phyloP scores from a whole-genome alignment of 2,113 vertebrate species.

The Hydrochoerus hydrochaeris region DNA sequence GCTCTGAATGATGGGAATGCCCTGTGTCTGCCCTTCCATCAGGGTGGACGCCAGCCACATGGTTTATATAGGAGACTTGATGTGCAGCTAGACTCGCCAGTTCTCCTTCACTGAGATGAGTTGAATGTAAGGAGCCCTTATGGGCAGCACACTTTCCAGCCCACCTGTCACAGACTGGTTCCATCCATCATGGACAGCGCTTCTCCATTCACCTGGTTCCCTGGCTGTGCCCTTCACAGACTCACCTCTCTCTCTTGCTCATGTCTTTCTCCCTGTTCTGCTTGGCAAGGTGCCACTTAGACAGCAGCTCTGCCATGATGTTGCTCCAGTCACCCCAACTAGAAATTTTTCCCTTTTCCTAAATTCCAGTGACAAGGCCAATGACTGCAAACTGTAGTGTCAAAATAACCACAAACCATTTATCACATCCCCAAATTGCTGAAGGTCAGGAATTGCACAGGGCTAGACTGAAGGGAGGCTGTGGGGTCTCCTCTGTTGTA shows the following conservation, averaged over 20 bases:
- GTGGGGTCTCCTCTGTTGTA: no score
- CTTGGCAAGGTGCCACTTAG: background rate
- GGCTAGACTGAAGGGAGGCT: no score
- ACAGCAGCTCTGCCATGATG: background rate
- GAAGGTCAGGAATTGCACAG: no score
- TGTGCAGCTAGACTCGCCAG: no score
- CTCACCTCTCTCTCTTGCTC: background rate
- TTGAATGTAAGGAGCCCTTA: background rate
- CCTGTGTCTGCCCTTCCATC: accelerated
- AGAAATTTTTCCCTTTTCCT: background rate
- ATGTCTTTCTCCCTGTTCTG: background rate
- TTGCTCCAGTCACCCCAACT: background rate
- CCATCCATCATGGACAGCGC: accelerated
- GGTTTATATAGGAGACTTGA: background rate
- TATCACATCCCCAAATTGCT: background rate
- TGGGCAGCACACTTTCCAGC: background rate
- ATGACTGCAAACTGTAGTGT: background rate
- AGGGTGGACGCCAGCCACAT: accelerated
- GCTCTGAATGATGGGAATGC: accelerated
- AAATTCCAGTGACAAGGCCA: background rate
- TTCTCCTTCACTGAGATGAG: background rate
- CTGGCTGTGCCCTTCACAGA: background rate
- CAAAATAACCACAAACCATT: background rate
- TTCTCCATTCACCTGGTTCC: background rate
- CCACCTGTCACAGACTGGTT: accelerated